A percentile compares a stretch with the other conserved stretches of the same genome.
phyloP scores from a whole-genome alignment of 2,888 invertebrate species.

The Chaetoderma sp. region DNA sequence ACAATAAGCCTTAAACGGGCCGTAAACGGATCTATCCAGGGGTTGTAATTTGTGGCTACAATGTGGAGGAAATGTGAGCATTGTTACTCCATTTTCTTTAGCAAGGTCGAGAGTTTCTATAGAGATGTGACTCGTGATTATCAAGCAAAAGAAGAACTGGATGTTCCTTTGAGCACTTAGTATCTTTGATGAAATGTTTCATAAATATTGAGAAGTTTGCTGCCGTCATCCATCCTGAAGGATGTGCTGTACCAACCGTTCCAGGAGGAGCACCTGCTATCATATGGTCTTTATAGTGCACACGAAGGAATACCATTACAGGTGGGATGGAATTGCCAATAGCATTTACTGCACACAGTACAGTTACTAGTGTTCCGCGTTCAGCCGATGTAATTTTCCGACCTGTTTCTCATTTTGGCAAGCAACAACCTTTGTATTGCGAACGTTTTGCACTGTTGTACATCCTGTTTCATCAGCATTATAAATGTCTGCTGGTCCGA shows the following conservation, averaged over 20 bases:
- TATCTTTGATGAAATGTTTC: constrained; percentile 50
- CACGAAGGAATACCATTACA: constrained; percentile 17
- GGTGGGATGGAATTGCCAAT: constrained; percentile 17
- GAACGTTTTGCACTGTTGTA: constrained; percentile 25
- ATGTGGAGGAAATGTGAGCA: constrained; percentile 66
- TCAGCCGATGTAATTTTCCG: constrained; percentile 17
- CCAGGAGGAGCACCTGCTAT: constrained; percentile 8
- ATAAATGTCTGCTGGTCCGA: background rate
- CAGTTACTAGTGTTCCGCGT: constrained; percentile 12
- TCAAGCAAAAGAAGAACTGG: constrained; percentile 48
- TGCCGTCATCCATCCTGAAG: constrained; percentile 34
- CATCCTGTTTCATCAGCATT: constrained; percentile 13
- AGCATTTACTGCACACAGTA: constrained; percentile 10
- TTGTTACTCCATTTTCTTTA: constrained; percentile 60
- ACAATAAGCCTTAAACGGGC: constrained; percentile 61
- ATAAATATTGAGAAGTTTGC: constrained; percentile 24
- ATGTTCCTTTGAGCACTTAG: constrained; percentile 42
- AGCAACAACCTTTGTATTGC: constrained; percentile 18
- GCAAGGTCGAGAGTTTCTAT: constrained; percentile 47
- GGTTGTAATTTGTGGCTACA: constrained; percentile 68
- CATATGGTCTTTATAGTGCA: constrained; percentile 15
- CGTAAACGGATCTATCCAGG: constrained; percentile 64
- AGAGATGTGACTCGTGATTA: constrained; percentile 52
- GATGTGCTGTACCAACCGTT: constrained; percentile 10
- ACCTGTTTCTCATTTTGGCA: constrained; percentile 4